Base-by-base conservation (phyloP, 2,888 invertebrate genomes). In the Drosophila fulvimacula region DNA sequence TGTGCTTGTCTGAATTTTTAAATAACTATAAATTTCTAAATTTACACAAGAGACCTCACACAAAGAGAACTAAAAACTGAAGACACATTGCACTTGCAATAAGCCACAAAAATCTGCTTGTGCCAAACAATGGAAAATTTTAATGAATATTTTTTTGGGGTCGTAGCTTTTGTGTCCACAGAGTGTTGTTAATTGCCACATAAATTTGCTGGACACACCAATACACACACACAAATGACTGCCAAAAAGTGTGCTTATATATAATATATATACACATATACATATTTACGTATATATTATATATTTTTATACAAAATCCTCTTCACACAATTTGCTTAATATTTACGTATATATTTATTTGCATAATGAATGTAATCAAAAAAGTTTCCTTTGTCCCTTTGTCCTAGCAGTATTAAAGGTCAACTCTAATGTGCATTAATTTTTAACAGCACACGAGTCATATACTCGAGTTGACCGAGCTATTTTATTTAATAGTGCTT, bases 21-120 rank as follows among this genome's bases (percentile, higher is more conserved):
- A 88, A 88, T 88, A 86, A 86, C 88, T 86, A 88, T 86, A 88
- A 86, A 86, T 86, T 86, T 80, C 88, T 86, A 86, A 86, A 86
- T 86, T 88, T 86, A 86, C 85, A 79, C 88, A 86, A 75, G 85
- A 81, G 88, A 83, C 75, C 49, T 44, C 59, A 42, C 69, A 73
- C 73, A 53, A 27, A 34, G n/a, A 9, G 11, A 57, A 57, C 34
- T 24, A 17, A 13, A 69, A 58, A 59, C 83, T 66, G 87, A 83
- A 86, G 82, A 82, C 87, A 82, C 82, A 82, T 82, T 86, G 84
- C 84, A 79, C 69, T 81, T 81, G 79, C 74, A 87, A 83, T 83
- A 81, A 83, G 82, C 79, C 82, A 73, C 70, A 81, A 69, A 83
- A 81, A 81, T 82, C 76, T 83, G 64, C 62, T 64, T 17, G 72